These are phyloP conservation scores for Tipula helvola DNA, from an alignment of 2,888 invertebrate genomes.

Conservation along the genomic window DNA sequence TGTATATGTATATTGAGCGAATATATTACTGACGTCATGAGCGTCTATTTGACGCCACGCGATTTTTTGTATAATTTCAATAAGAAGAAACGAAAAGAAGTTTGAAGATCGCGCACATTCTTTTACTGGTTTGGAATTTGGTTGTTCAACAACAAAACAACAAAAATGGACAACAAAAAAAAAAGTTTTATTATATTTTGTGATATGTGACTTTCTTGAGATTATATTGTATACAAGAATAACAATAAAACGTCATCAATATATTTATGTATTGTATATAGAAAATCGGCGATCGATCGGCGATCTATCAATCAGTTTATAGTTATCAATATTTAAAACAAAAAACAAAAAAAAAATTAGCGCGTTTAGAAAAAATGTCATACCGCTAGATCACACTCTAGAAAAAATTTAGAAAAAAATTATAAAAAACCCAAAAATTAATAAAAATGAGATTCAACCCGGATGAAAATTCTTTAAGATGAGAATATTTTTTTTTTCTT, in stretches of 20 bases:
- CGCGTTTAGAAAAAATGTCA: not conserved
- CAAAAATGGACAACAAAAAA: not conserved
- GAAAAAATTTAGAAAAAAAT: not conserved
- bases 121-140: not conserved
- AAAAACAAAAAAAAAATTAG: not conserved
- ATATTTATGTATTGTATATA: too few species aligned
- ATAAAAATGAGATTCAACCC: slow-evolving; percentile 10
- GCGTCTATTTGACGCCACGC: slow-evolving; percentile 11
- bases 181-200: not conserved
- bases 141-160: not conserved
- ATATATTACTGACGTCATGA: not conserved
- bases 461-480: slow-evolving; percentile 10
- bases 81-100: not conserved
- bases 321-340: not conserved
- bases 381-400: not conserved
- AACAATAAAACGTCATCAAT: not conserved
- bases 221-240: not conserved
- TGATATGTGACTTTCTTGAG: not conserved
- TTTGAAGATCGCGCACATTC: not conserved
- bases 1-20: slow-evolving; percentile 7
- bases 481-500: not conserved
- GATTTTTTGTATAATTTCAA: not conserved
- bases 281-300: not conserved
- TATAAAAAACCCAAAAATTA: slow-evolving; percentile 7
- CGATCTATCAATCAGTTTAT: not conserved